These are phyloP conservation scores for Nyctibius grandis DNA, from an alignment of 2,797 vertebrate species.

Conservation along the genomic window DNA sequence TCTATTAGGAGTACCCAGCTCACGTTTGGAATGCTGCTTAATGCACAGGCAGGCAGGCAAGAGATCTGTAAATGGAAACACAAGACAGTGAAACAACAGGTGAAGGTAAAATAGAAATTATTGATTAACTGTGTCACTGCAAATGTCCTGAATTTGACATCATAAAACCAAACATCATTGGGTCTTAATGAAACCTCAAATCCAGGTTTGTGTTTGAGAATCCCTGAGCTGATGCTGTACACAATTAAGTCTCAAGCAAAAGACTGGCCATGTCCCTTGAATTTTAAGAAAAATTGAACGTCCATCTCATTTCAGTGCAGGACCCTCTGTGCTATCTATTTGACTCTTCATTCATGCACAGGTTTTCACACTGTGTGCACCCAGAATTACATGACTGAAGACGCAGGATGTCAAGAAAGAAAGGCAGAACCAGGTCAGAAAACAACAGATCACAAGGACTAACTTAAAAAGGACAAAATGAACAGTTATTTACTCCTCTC, in stretches of 20 bases:
- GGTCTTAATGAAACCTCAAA: background rate
- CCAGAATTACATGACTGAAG: background rate
- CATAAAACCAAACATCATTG: background rate
- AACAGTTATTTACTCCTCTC: background rate
- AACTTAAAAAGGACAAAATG: background rate
- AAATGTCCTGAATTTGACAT: background rate
- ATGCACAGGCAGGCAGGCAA: background rate
- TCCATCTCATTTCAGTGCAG: background rate
- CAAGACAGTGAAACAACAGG: background rate
- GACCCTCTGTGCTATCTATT: background rate
- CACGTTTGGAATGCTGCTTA: background rate
- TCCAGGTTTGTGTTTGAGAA: background rate
- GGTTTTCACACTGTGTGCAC: background rate
- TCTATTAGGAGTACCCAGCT: background rate
- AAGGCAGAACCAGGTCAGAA: background rate
- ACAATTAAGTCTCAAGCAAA: background rate
- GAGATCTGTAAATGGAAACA: background rate
- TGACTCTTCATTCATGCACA: background rate
- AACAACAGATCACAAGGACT: background rate
- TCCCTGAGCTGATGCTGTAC: background rate
- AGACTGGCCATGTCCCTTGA: background rate
- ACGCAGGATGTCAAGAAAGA: background rate
- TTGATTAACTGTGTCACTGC: background rate
- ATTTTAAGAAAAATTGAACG: background rate
- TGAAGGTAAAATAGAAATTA: background rate